Evolutionary conservation across 2,113 vertebrate species (phyloP), one percentile per base, ranked within the genome.

Genomic region (Pteruthius melanotis): DNA sequence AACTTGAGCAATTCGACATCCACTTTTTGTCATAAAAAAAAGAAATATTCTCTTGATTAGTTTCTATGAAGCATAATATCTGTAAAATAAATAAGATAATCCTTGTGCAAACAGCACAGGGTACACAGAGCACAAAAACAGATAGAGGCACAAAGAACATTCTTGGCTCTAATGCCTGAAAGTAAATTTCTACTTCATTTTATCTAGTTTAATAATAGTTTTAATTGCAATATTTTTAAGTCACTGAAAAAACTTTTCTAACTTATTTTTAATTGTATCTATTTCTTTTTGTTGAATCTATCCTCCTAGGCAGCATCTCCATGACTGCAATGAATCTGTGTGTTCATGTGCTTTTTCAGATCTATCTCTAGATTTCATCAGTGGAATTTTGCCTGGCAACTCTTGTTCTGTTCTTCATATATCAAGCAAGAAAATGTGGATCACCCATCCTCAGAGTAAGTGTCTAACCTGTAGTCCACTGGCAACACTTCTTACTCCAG

Each of bases 21-120:
- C 84, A 84, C 63, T 93, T 97, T 95, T 97, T 95, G 90, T 97
- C 96, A 96, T 93, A 54, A 94, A 97, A 87, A 96, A 82, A 94
- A 97, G 96, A 97, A 97, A 93, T 94, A 98, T 87, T 90, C 63
- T 65, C 71, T 96, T 97, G 94, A 97, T 98, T 97, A 89, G 89
- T 94, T 97, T 97, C 95, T 95, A 80, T 94, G 78, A 97, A 96
- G 90, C 70, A 50, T 92, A 97, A 96, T 96, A 95, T 95, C 95
- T 93, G 76, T 94, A 97, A 98, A 96, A 93, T 94, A 97, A 95
- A 97, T 94, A 97, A 97, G 96, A 97, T 97, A 96, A 96, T 97
- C 86, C 89, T 97, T 94, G 66, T 82, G 93, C 96, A 95, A 98
- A 92, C 87, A 96, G 64, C 83, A 77, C 37, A 96, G 93, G 78